Percentiles rank a stretch among this genome's conserved stretches.
These are phyloP conservation scores for Perizoma affinitatum DNA, from an alignment of 2,888 invertebrate genomes.

Conservation along the genomic window DNA sequence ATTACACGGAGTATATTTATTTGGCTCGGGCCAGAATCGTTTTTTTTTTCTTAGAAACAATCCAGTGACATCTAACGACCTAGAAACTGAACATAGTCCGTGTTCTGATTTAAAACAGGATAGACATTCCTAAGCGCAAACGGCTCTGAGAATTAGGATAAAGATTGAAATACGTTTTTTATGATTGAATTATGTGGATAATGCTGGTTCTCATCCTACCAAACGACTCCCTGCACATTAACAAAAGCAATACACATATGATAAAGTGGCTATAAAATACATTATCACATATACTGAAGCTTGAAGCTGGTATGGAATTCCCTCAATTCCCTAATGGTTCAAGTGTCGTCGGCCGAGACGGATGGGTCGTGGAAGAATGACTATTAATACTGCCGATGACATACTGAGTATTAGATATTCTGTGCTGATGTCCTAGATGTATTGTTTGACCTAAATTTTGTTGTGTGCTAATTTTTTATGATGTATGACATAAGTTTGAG, in stretches of 20 bases:
- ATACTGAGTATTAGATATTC: conserved; percentile 40
- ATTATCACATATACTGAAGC: conserved; percentile 46
- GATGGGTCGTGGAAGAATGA: conserved; percentile 46
- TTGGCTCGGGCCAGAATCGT: conserved; percentile 2
- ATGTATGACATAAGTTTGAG: conserved; percentile 34
- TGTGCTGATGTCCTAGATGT: conserved; percentile 42
- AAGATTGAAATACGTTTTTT: too few relatives aligned
- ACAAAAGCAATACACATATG: conserved; percentile 48
- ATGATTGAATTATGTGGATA: background rate
- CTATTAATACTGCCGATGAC: conserved; percentile 47
- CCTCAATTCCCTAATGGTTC: conserved; percentile 64
- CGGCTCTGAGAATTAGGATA: too few relatives aligned
- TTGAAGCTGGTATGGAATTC: conserved; percentile 53
- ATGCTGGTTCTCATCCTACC: conserved; percentile 4
- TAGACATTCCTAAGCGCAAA: too few relatives aligned
- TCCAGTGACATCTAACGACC: background rate
- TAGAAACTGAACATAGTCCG: background rate
- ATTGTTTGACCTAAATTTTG: conserved; percentile 48
- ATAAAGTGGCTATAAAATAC: conserved; percentile 61
- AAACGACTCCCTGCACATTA: conserved; percentile 12
- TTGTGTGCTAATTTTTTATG: conserved; percentile 45
- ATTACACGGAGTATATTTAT: conserved; percentile 11
- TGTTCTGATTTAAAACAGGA: too few relatives aligned
- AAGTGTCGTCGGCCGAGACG: conserved; percentile 48
- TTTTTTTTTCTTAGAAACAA: background rate